Base-by-base conservation (phyloP, 1,140 invertebrate species). In the Papilio polyxenes region DNA sequence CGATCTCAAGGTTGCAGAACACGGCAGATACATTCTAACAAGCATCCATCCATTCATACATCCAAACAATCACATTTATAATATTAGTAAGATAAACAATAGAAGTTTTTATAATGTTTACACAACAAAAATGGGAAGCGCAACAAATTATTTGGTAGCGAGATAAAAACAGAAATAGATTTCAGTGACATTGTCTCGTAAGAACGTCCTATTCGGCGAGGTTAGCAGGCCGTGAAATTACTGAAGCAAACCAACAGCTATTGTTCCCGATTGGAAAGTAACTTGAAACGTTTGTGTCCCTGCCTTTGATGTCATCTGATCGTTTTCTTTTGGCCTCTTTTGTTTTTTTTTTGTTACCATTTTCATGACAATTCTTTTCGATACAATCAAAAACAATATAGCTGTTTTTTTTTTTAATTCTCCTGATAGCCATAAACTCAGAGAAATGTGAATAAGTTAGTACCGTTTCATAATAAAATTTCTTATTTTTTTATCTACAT, bases 221-320 rank as follows among this genome's bases (percentile, higher is more conserved):
- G 59, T 48, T 80, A 80, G 78, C 78, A 23, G 44, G 11, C 13
- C 78, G 56, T 80, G 78, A 80, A 65, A 80, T 80, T 80, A 59
- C 56, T 80, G 78, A 80, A 80, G 59, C 56, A 80, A 65, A 80
- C 78, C 78, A 80, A 80, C 78, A 62, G 78, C 78, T 69, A 80
- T 80, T 80, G 78, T 80, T 80, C 78, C 59, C 56, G 78, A 80
- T 80, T 80, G 78, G 78, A 80, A 80, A 80, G 78, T 59, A 80
- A 80, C 78, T 80, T 69, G 62, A 79, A 80, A 69, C 78, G 56
- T 80, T 80, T 69, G 77, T 65, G 62, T 48, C 59, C n/a, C 37
- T 20, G 78, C 78, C 78, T 80, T 80, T 80, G 78, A 62, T 65
- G 78, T 80, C 56, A 65, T 80, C 62, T 65, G 37, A 48, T 80